A percentile compares a stretch with the other conserved stretches of the same genome.
These are phyloP conservation scores for Stenurella melanura DNA, from an alignment of 2,888 invertebrate species.

Conservation along the genomic window DNA sequence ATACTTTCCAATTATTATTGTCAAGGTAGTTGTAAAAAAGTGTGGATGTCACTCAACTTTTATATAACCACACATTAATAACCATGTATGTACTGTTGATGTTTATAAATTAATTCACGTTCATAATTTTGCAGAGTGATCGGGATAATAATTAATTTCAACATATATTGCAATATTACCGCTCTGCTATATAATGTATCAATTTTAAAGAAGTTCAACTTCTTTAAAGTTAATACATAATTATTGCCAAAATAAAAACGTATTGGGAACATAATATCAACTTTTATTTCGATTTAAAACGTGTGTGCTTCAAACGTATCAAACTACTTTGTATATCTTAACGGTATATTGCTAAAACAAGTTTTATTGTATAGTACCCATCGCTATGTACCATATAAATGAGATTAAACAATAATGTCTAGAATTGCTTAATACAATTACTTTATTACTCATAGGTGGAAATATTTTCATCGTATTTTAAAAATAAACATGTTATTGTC, in stretches of 20 bases:
- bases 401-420: neutral
- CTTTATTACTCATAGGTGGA: slow-evolving; percentile 23
- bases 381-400: neutral
- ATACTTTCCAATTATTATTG: slow-evolving; percentile 50
- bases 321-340: neutral
- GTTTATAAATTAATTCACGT: slow-evolving; percentile 29
- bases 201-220: neutral
- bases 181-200: neutral
- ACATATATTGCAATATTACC: neutral
- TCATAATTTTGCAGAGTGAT: slow-evolving; percentile 24
- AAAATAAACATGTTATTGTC: slow-evolving; percentile 31
- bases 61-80: slow-evolving; percentile 38
- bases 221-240: too few species aligned
- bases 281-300: neutral
- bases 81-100: slow-evolving; percentile 13
- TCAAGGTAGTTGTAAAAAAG: slow-evolving; percentile 44
- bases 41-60: slow-evolving; percentile 46
- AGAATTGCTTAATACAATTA: slow-evolving; percentile 21
- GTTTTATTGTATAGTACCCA: slow-evolving; percentile 1
- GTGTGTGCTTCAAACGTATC: neutral
- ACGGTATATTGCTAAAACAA: slow-evolving; percentile 3
- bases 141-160: slow-evolving; percentile 32
- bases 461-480: slow-evolving; percentile 10
- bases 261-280: neutral
- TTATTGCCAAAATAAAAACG: too few species aligned